phyloP scores from a whole-genome alignment of 2,797 vertebrate genomes.

The Hydrophis major region DNA sequence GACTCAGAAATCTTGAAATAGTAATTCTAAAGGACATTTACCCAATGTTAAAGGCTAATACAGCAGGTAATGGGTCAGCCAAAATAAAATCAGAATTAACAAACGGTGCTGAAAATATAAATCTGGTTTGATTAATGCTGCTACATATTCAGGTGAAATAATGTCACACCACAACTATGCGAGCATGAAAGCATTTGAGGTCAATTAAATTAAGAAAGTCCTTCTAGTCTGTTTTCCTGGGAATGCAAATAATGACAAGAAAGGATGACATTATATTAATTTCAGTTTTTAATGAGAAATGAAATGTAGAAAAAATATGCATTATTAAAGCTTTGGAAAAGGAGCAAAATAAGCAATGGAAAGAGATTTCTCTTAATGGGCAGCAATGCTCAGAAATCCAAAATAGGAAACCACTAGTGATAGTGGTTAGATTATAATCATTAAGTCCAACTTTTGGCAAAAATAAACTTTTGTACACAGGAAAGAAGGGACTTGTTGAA shows the following conservation, averaged over 20 bases:
- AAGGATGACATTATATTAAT: neutral
- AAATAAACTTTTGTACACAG: neutral
- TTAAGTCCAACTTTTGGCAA: neutral
- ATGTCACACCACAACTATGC: neutral
- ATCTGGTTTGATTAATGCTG: neutral
- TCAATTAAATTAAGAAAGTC: conserved; percentile 12
- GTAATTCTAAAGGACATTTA: neutral
- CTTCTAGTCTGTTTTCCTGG: conserved; percentile 2
- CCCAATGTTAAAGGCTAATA: neutral
- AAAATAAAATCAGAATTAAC: neutral
- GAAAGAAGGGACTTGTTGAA: neutral
- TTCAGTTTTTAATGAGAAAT: neutral
- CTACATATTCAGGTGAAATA: conserved; percentile 1
- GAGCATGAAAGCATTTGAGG: neutral
- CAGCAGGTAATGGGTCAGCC: neutral
- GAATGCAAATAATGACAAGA: conserved; percentile 4
- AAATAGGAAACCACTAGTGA: conserved; percentile 2
- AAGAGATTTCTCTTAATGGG: neutral
- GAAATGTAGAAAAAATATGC: neutral
- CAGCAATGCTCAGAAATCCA: conserved; percentile 7
- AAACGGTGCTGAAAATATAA: neutral
- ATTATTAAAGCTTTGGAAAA: neutral
- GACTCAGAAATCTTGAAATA: neutral
- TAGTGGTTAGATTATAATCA: conserved; percentile 15
- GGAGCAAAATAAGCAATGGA: neutral